phyloP scores from a whole-genome alignment of 2,888 invertebrate genomes.

The Drosophila hawaiiensis region DNA sequence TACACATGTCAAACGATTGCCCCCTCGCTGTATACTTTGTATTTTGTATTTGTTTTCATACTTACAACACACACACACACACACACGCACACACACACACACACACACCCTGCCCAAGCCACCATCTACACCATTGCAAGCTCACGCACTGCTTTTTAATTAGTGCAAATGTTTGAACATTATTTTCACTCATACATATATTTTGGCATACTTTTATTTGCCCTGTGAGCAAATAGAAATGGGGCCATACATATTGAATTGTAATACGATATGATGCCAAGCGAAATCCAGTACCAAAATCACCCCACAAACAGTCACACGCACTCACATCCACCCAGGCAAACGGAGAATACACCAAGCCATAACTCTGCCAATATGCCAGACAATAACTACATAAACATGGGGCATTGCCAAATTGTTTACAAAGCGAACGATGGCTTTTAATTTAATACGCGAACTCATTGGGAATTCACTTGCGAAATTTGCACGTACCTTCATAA shows the following conservation, averaged over 20 bases:
- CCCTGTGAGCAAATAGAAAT: conserved; percentile 60
- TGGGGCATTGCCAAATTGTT: conserved; percentile 51
- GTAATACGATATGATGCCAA: conserved; percentile 48
- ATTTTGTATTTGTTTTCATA: conserved; percentile 48
- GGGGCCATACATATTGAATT: conserved; percentile 50
- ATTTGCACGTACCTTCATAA: conserved; percentile 4
- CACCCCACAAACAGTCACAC: conserved; percentile 1
- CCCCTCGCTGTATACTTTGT: conserved; percentile 27
- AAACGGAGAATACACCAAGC: background rate
- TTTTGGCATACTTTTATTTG: conserved; percentile 63
- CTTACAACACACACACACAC: conserved; percentile 27
- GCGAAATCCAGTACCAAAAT: background rate
- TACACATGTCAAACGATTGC: conserved; percentile 68
- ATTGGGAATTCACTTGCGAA: conserved; percentile 17
- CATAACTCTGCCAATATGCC: conserved; percentile 30
- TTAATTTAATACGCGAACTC: conserved; percentile 58
- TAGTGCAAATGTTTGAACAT: conserved; percentile 77
- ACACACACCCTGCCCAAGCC: background rate
- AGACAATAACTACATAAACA: conserved; percentile 43
- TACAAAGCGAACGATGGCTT: conserved; percentile 48
- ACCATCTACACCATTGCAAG: background rate
- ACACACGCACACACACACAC: conserved; percentile 15
- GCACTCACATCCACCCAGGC: background rate
- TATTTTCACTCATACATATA: conserved; percentile 64
- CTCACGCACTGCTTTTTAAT: conserved; percentile 58